A percentile compares a stretch with the other conserved stretches of the same genome.
Evolutionary conservation across 1,140 invertebrate genomes (phyloP).

Genomic region (Lethrus apterus): DNA sequence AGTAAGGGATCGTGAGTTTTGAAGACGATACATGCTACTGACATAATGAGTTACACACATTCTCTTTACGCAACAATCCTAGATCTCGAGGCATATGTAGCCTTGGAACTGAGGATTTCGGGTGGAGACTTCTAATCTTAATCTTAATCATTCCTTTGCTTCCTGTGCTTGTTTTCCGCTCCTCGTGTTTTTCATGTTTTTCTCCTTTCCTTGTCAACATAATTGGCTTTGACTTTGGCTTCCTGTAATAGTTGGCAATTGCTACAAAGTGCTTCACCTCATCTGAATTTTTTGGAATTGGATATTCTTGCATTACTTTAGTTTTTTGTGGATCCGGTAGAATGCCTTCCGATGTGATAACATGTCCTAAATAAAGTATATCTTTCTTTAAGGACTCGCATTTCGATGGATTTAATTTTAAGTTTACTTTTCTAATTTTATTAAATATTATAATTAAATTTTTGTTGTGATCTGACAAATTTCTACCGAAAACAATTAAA

Average conservation of each 20-base stretch:
- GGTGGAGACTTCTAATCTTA: no score
- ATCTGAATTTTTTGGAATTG: not conserved
- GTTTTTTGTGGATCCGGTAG: conserved; percentile 4
- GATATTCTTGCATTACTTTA: not conserved
- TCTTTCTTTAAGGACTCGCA: conserved; percentile 19
- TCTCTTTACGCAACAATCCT: no score
- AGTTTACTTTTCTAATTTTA: conserved; percentile 11
- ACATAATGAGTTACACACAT: no score
- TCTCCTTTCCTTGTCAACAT: no score
- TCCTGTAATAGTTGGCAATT: not conserved
- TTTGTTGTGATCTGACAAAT: conserved; percentile 1
- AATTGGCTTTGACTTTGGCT: no score
- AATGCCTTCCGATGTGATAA: conserved; percentile 8
- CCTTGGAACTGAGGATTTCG: no score
- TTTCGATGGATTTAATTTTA: conserved; percentile 17
- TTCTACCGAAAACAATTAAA: conserved; percentile 13
- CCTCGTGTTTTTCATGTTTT: no score
- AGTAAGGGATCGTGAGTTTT: no score
- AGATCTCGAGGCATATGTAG: no score
- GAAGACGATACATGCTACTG: no score
- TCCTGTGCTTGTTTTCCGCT: no score
- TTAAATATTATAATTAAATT: conserved; percentile 13
- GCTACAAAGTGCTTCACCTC: not conserved
- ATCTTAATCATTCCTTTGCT: no score
- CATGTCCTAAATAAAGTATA: conserved; percentile 16